Evolutionary conservation across 2,113 vertebrate genomes (phyloP).

Genomic region (Sprattus sprattus): DNA sequence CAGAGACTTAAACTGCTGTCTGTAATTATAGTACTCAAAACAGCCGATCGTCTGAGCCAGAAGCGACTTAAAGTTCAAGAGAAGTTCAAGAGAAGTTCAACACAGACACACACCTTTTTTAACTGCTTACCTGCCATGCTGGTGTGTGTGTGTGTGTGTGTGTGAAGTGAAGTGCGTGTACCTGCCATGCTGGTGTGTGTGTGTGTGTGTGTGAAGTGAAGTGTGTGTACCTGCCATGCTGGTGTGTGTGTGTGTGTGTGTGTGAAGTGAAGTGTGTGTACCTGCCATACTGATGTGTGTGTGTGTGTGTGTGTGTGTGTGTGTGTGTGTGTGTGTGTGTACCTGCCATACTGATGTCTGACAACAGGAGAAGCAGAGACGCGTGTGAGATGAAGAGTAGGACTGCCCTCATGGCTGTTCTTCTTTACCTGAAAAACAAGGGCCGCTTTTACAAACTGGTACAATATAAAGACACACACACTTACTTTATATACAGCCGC

Average conservation of each 20-base stretch:
- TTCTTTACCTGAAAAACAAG: too few relatives aligned
- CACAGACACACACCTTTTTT: too few relatives aligned
- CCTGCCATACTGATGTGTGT: too few relatives aligned
- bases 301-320: not conserved
- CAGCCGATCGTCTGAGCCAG: too few relatives aligned
- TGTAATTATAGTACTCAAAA: too few relatives aligned
- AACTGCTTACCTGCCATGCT: too few relatives aligned
- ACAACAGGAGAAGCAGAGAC: conserved; percentile 47
- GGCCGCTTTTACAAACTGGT: too few relatives aligned
- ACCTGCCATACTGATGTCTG: conserved; percentile 60
- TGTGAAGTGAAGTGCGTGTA: not conserved
- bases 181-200: not conserved
- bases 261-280: not conserved
- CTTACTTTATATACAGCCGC: too few relatives aligned
- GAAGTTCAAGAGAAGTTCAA: too few relatives aligned
- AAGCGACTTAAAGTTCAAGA: too few relatives aligned
- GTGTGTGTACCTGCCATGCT: not conserved
- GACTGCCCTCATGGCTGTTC: conserved; percentile 33
- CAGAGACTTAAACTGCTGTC: too few relatives aligned
- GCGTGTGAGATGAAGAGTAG: conserved; percentile 47
- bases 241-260: not conserved
- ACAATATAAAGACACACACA: not conserved
- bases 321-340: conserved; percentile 35
- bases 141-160: not conserved
- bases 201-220: not conserved